A percentile compares a stretch with the other conserved stretches of the same genome.
Evolutionary conservation across 2,113 vertebrate genomes (phyloP).

Genomic region (Calyptommatus sinebrachiatus): DNA sequence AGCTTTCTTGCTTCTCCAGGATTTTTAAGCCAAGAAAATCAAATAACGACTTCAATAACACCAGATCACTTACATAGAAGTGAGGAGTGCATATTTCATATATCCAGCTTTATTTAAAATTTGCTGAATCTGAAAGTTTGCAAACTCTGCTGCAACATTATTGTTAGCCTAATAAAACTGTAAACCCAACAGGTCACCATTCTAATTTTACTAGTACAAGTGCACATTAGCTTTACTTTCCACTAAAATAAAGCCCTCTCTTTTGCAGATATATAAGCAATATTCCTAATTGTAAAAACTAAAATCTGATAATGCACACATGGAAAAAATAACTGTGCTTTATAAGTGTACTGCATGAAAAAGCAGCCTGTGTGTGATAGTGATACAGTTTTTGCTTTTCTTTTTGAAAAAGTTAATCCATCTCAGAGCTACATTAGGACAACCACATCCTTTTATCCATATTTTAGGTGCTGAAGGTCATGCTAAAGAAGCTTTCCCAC

Average conservation of each 20-base stretch:
- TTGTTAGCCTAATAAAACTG: neutral
- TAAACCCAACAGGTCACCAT: too few species aligned
- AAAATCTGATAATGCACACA: neutral
- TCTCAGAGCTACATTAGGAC: constrained; percentile 16
- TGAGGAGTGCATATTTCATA: too few species aligned
- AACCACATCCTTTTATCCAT: constrained; percentile 8
- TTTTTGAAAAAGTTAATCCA: constrained; percentile 16
- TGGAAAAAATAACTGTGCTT: neutral
- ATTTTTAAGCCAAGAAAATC: too few species aligned
- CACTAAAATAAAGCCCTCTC: neutral
- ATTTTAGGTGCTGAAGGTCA: constrained; percentile 2
- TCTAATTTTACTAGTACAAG: neutral
- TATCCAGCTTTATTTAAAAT: too few species aligned
- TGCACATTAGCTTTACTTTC: neutral
- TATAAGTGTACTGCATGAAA: neutral
- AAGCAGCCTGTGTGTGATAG: neutral
- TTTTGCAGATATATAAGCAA: neutral
- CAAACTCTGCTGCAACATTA: too few species aligned
- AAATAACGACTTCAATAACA: too few species aligned
- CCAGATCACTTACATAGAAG: too few species aligned
- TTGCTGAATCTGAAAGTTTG: too few species aligned
- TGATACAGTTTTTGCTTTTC: neutral
- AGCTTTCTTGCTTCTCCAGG: too few species aligned
- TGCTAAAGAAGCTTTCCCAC: neutral
- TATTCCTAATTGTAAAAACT: neutral